A percentile compares a stretch with the other conserved stretches of the same genome.
Conservation (phyloP, 2,888 invertebrate genomes). For the Ochropleura leucogaster region DNA sequence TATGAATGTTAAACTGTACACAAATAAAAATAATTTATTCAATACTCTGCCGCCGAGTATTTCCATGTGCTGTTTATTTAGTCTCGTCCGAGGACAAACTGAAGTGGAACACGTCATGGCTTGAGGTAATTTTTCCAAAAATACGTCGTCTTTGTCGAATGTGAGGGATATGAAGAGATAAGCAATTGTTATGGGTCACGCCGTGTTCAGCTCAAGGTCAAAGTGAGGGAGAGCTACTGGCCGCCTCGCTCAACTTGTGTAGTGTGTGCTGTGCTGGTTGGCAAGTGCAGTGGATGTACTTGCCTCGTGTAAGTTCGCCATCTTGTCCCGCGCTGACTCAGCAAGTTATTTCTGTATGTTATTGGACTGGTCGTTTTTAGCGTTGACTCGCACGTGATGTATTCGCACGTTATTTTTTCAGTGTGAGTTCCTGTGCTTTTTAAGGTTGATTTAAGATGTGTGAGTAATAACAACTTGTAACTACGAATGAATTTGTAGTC, state of each 20-base stretch:
- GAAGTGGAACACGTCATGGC: constrained; percentile 36
- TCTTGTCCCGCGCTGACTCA: constrained; percentile 47
- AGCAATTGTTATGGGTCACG: constrained; percentile 18
- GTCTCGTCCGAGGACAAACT: constrained; percentile 52
- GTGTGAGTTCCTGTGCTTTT: constrained; percentile 27
- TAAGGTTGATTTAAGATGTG: constrained; percentile 19
- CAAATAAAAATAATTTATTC: constrained; percentile 42
- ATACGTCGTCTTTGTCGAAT: constrained; percentile 30
- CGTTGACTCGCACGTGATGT: constrained; percentile 29
- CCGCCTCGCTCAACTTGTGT: constrained; percentile 1
- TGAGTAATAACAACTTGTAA: constrained; percentile 1
- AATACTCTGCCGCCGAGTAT: constrained; percentile 21
- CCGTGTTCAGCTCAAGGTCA: constrained; percentile 51
- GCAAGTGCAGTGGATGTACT: constrained; percentile 47
- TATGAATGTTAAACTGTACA: constrained; percentile 25
- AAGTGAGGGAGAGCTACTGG: constrained; percentile 12
- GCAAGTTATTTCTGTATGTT: constrained; percentile 53
- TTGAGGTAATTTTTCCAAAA: constrained; percentile 35
- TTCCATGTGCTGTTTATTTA: constrained; percentile 48
- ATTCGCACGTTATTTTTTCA: constrained; percentile 12
- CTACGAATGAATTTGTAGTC: not conserved
- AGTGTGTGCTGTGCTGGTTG: constrained; percentile 10
- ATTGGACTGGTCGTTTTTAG: constrained; percentile 43
- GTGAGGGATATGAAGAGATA: constrained; percentile 30
- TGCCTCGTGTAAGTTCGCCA: constrained; percentile 29